Evolutionary conservation across 2,797 vertebrate species (phyloP).

Genomic region (Pangasius djambal): DNA sequence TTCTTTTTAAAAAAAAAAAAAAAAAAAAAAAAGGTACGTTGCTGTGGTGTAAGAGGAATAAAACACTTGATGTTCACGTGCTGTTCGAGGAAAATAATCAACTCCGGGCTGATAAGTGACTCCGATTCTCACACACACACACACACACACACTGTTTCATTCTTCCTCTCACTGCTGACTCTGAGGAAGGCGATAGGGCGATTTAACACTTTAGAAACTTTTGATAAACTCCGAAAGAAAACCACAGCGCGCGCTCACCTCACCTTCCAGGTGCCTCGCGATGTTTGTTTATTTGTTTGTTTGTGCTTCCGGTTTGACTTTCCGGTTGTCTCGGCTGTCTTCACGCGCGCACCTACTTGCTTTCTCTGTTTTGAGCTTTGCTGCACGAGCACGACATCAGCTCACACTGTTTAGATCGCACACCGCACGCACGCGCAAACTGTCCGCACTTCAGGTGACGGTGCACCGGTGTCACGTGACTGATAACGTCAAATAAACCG

Average conservation of each 20-base stretch:
- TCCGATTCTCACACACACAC: too few relatives aligned
- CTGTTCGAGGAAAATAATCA: neutral
- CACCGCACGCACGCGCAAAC: neutral
- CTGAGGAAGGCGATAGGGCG: neutral
- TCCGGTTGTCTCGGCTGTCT: neutral
- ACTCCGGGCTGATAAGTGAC: too few relatives aligned
- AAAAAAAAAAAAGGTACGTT: neutral
- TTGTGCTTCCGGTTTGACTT: neutral
- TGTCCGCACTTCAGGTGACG: neutral
- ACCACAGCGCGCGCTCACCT: neutral
- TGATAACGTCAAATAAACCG: neutral
- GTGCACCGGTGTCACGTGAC: neutral
- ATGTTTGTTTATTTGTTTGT: neutral
- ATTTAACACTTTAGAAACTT: neutral
- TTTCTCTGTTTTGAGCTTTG: neutral
- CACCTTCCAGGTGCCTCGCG: neutral
- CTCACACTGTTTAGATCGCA: neutral
- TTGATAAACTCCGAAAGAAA: neutral
- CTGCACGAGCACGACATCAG: neutral
- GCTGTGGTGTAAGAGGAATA: neutral
- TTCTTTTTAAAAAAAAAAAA: too few relatives aligned
- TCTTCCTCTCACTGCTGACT: neutral
- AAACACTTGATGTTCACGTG: neutral
- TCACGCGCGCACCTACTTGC: neutral
- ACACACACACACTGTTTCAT: too few relatives aligned